These are phyloP conservation scores for Hypotaenidia philippensis DNA, from an alignment of 2,797 vertebrate genomes.

Conservation along the genomic window DNA sequence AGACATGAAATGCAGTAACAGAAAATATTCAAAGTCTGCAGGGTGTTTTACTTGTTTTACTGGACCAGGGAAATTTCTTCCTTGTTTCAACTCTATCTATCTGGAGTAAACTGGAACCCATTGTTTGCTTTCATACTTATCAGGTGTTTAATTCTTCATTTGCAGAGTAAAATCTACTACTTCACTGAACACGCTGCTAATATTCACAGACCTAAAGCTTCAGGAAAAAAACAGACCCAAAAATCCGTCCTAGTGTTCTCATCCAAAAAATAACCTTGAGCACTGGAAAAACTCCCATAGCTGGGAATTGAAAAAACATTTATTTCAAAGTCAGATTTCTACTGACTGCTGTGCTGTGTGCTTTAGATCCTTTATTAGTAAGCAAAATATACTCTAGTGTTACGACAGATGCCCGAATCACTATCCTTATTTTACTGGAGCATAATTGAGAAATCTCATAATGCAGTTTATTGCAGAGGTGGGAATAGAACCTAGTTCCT, in stretches of 20 bases:
- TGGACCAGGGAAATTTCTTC: not conserved
- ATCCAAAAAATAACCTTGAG: not conserved
- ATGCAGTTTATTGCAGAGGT: constrained; percentile 12
- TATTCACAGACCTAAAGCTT: not conserved
- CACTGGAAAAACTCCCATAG: not conserved
- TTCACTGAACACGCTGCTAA: not conserved
- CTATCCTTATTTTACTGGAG: constrained; percentile 9
- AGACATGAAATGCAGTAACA: not conserved
- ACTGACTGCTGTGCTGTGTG: not conserved
- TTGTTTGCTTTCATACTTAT: not conserved
- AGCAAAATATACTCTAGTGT: not conserved
- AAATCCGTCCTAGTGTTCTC: not conserved
- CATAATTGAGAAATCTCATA: not conserved
- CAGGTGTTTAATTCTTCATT: not conserved
- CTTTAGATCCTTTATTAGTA: not conserved
- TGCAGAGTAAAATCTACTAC: not conserved
- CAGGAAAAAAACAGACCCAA: not conserved
- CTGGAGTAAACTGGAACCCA: not conserved
- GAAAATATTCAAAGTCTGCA: not conserved
- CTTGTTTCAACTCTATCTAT: not conserved
- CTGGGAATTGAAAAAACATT: not conserved
- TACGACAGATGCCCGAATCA: not conserved
- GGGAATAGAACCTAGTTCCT: not conserved
- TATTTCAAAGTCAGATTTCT: not conserved
- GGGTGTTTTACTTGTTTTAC: not conserved